Evolutionary conservation across 2,888 invertebrate species (phyloP).

Genomic region (Crepidodera aurea): DNA sequence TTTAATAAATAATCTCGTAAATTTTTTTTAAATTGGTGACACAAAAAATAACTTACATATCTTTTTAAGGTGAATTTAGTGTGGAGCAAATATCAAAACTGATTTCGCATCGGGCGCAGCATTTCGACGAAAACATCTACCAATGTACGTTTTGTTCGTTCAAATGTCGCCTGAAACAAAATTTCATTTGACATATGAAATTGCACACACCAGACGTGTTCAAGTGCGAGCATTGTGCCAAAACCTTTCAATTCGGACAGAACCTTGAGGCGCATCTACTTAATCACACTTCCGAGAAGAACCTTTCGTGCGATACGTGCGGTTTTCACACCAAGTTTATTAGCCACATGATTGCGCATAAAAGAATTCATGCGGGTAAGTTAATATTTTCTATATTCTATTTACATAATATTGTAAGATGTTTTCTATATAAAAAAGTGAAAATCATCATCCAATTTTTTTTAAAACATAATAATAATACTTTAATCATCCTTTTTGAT

Average conservation of each 20-base stretch:
- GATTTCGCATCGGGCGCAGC: slow-evolving; percentile 68
- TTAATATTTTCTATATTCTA: no score
- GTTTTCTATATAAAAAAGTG: no score
- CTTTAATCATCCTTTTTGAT: no score
- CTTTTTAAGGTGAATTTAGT: slow-evolving; percentile 56
- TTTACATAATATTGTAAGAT: slow-evolving; percentile 13
- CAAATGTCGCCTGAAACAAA: slow-evolving; percentile 67
- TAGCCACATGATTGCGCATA: slow-evolving; percentile 72
- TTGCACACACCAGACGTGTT: slow-evolving; percentile 68
- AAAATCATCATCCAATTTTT: no score
- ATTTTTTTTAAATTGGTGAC: no score
- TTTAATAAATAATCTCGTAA: no score
- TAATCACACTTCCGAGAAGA: slow-evolving; percentile 65
- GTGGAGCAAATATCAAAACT: slow-evolving; percentile 64
- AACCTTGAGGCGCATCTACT: slow-evolving; percentile 68
- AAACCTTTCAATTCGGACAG: slow-evolving; percentile 67
- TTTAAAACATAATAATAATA: no score
- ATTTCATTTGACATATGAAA: slow-evolving; percentile 67
- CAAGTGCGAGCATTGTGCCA: slow-evolving; percentile 67
- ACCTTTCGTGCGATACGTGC: slow-evolving; percentile 72
- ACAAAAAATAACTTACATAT: no score
- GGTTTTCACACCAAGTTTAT: slow-evolving; percentile 73
- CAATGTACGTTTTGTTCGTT: slow-evolving; percentile 66
- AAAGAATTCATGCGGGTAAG: slow-evolving; percentile 69
- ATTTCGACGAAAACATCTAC: slow-evolving; percentile 63